phyloP scores from a whole-genome alignment of 2,888 invertebrate genomes.

The Tridacna crocea region DNA sequence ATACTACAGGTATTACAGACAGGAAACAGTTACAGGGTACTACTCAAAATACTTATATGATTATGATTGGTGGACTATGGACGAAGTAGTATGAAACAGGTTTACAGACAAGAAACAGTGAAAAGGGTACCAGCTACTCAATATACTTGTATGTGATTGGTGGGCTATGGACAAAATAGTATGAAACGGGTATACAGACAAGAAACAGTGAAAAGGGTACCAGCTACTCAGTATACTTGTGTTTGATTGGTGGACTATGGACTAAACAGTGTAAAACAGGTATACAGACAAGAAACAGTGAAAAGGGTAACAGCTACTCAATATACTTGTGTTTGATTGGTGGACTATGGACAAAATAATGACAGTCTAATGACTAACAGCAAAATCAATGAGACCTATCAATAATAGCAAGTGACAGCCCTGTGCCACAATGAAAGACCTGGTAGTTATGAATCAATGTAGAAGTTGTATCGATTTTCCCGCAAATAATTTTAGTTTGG shows the following conservation, averaged over 20 bases:
- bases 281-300: no score
- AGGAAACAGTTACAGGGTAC: no score
- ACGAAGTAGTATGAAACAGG: background rate
- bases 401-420: slow-evolving; percentile 16
- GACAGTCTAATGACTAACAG: slow-evolving; percentile 13
- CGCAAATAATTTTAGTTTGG: background rate
- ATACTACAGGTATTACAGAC: background rate
- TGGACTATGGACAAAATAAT: slow-evolving; percentile 16
- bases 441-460: slow-evolving; percentile 18
- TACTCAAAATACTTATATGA: background rate
- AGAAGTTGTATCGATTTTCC: slow-evolving; percentile 6
- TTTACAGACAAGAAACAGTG: no score
- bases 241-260: slow-evolving; percentile 10
- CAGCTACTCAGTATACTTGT: background rate
- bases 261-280: background rate
- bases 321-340: background rate
- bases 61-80: slow-evolving; percentile 8
- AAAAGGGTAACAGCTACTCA: background rate
- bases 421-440: background rate
- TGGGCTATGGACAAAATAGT: slow-evolving; percentile 7
- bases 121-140: no score
- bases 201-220: no score
- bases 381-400: slow-evolving; percentile 13
- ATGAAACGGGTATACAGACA: no score
- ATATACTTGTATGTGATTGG: background rate